These are phyloP conservation scores for Linnaemya vulpina DNA, from an alignment of 2,888 invertebrate genomes.

Conservation along the genomic window DNA sequence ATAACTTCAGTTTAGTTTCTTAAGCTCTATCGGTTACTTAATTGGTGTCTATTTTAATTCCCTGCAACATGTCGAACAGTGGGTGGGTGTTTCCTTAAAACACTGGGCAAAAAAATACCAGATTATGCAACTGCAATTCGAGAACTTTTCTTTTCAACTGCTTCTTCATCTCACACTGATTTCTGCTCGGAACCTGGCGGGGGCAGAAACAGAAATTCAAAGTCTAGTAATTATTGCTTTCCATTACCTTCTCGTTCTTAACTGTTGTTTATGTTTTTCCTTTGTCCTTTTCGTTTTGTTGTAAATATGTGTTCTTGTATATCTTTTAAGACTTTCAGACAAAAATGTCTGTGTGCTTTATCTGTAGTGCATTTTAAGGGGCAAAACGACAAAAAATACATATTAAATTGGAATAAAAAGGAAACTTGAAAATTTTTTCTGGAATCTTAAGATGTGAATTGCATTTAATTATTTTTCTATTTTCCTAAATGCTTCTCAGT, in stretches of 20 bases:
- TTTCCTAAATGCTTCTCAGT: conserved; percentile 43
- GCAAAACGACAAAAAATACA: conserved; percentile 26
- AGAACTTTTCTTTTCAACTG: not conserved
- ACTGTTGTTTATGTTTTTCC: conserved; percentile 27
- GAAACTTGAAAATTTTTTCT: conserved; percentile 46
- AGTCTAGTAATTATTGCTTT: conserved; percentile 63
- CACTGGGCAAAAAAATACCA: not conserved
- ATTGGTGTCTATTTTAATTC: conserved; percentile 68
- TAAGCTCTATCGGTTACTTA: conserved; percentile 69
- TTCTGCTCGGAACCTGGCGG: not conserved
- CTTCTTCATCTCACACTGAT: not conserved
- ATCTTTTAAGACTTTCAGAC: conserved; percentile 15
- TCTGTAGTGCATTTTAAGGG: conserved; percentile 44
- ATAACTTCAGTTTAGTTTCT: conserved; percentile 68
- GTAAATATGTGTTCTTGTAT: conserved; percentile 12
- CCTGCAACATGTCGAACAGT: conserved; percentile 35
- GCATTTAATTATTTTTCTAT: conserved; percentile 70
- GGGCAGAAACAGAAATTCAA: not conserved
- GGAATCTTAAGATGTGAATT: conserved; percentile 56
- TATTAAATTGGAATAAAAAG: not conserved
- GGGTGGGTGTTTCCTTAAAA: conserved; percentile 26
- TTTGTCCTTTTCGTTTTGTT: conserved; percentile 4
- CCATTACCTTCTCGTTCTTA: conserved; percentile 14
- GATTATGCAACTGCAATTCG: conserved; percentile 23
- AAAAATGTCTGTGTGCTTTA: conserved; percentile 31